Evolutionary conservation across 2,113 vertebrate genomes (phyloP).

Genomic region (Chiloscyllium plagiosum): DNA sequence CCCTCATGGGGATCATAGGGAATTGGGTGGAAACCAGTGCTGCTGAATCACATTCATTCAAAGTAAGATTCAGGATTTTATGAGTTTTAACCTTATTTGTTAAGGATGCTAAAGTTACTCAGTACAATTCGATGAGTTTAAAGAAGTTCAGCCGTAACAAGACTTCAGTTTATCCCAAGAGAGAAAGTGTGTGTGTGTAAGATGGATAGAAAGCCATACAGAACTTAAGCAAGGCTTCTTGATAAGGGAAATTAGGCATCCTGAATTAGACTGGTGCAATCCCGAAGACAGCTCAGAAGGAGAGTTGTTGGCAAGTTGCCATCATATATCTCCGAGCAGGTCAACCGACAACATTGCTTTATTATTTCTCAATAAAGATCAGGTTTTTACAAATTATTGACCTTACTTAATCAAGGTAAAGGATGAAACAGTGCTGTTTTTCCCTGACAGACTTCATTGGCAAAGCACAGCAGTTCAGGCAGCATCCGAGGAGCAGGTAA

Average conservation of each 20-base stretch:
- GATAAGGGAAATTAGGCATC: background rate
- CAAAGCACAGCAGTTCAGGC: too few relatives aligned
- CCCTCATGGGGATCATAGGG: background rate
- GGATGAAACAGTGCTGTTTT: background rate
- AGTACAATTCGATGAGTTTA: background rate
- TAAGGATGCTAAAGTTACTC: background rate
- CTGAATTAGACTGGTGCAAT: too few relatives aligned
- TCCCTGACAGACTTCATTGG: background rate
- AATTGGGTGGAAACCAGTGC: background rate
- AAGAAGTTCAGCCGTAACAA: background rate
- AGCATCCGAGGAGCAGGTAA: too few relatives aligned
- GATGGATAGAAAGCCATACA: background rate
- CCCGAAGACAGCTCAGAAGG: background rate
- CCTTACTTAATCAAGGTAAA: background rate
- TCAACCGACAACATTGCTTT: background rate
- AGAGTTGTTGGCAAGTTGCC: background rate
- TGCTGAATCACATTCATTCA: background rate
- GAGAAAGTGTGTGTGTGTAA: too few relatives aligned
- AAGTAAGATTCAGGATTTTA: background rate
- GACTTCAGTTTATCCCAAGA: too few relatives aligned
- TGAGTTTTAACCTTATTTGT: background rate
- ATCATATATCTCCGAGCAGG: too few relatives aligned
- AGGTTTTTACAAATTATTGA: background rate
- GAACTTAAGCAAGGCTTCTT: background rate
- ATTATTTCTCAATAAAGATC: background rate